These are phyloP conservation scores for Lepidocyrtoides sp. DNA, from an alignment of 2,888 invertebrate species.

Conservation along the genomic window DNA sequence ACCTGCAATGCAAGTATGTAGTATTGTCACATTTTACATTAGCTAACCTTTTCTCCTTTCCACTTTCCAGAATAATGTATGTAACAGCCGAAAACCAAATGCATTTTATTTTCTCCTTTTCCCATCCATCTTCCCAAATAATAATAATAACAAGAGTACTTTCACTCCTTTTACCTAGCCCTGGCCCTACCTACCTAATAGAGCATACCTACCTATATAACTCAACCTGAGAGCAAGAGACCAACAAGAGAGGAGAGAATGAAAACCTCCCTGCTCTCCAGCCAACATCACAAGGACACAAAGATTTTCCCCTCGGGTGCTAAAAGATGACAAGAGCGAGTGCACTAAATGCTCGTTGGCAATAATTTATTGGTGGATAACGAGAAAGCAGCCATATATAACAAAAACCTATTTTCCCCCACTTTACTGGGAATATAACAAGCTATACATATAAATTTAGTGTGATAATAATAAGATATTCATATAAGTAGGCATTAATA, in stretches of 20 bases:
- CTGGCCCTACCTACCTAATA: no score
- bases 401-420: constrained; percentile 32
- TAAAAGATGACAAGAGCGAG: constrained; percentile 68
- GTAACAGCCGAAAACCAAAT: constrained; percentile 42
- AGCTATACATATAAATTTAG: neutral
- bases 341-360: constrained; percentile 73
- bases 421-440: neutral
- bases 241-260: neutral
- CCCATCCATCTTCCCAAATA: constrained; percentile 40
- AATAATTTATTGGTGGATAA: constrained; percentile 67
- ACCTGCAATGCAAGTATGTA: no score
- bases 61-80: neutral
- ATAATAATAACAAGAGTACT: constrained; percentile 2
- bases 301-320: constrained; percentile 65
- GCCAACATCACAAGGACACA: constrained; percentile 56
- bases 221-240: neutral
- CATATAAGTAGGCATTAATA: neutral
- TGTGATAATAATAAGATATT: neutral
- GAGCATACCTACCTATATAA: no score
- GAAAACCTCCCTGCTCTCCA: constrained; percentile 7
- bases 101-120: constrained; percentile 55
- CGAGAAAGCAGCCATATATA: constrained; percentile 58
- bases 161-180: neutral
- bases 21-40: neutral
- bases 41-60: neutral